These are phyloP conservation scores for Bolborhynchus lineola DNA, from an alignment of 2,113 vertebrate species.

Conservation along the genomic window DNA sequence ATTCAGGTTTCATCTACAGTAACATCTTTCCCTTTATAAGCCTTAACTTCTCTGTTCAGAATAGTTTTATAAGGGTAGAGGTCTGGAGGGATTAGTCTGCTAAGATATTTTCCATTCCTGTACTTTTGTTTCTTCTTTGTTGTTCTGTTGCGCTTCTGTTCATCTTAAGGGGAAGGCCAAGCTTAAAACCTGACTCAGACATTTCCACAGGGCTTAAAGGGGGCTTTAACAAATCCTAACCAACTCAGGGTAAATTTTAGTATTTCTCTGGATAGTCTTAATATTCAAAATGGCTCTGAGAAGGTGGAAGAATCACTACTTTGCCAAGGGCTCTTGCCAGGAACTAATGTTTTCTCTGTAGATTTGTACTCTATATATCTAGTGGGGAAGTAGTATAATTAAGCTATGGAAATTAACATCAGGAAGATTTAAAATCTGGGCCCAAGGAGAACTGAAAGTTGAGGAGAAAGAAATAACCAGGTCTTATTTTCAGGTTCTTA, in stretches of 20 bases:
- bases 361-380: not conserved
- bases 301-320: not conserved
- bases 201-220: not conserved
- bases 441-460: not conserved
- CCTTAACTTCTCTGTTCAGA: not conserved
- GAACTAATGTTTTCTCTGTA: not conserved
- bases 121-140: not conserved
- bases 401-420: not conserved
- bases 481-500: not conserved
- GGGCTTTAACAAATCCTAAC: not conserved
- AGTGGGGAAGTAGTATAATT: not conserved
- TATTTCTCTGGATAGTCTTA: not conserved
- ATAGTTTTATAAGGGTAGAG: not conserved
- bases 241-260: not conserved
- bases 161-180: not conserved
- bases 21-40: not conserved
- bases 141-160: not conserved
- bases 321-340: not conserved
- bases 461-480: not conserved
- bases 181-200: not conserved
- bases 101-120: not conserved
- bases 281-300: not conserved
- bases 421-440: not conserved
- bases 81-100: not conserved
- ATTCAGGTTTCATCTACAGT: not conserved